A percentile compares a stretch with the other conserved stretches of the same genome.
phyloP scores from a whole-genome alignment of 2,797 vertebrate species.

The Lemur catta region DNA sequence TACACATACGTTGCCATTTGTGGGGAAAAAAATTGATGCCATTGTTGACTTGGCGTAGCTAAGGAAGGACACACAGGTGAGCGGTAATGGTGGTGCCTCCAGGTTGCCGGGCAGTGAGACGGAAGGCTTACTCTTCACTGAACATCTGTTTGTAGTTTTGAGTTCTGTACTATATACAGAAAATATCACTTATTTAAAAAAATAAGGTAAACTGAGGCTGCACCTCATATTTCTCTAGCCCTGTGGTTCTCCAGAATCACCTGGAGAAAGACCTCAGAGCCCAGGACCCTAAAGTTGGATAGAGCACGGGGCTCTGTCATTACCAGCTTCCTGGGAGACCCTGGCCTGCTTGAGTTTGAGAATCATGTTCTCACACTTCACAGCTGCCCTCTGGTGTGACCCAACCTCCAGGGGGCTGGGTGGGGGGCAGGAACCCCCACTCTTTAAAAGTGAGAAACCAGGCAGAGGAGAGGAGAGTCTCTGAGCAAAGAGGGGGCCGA shows the following conservation, averaged over 20 bases:
- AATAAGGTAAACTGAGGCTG: background rate
- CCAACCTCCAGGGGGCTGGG: background rate
- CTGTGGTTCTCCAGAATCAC: background rate
- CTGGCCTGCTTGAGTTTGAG: background rate
- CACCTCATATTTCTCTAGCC: background rate
- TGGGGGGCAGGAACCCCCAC: background rate
- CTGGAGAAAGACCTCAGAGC: background rate
- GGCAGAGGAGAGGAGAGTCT: background rate
- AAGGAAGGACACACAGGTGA: background rate
- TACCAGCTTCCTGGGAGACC: fast-evolving
- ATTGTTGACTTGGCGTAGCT: fast-evolving
- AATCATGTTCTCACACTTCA: fast-evolving
- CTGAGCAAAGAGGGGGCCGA: background rate
- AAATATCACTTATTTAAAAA: background rate
- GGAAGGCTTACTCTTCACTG: background rate
- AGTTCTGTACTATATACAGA: background rate
- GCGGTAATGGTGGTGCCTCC: background rate
- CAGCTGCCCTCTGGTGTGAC: background rate
- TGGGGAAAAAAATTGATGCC: background rate
- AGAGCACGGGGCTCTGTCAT: background rate
- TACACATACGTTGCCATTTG: fast-evolving
- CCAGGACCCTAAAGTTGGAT: fast-evolving
- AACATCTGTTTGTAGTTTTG: background rate
- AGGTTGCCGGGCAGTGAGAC: background rate
- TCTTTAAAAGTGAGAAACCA: background rate